Evolutionary conservation across 2,113 vertebrate genomes (phyloP).

Genomic region (Gallinago media): DNA sequence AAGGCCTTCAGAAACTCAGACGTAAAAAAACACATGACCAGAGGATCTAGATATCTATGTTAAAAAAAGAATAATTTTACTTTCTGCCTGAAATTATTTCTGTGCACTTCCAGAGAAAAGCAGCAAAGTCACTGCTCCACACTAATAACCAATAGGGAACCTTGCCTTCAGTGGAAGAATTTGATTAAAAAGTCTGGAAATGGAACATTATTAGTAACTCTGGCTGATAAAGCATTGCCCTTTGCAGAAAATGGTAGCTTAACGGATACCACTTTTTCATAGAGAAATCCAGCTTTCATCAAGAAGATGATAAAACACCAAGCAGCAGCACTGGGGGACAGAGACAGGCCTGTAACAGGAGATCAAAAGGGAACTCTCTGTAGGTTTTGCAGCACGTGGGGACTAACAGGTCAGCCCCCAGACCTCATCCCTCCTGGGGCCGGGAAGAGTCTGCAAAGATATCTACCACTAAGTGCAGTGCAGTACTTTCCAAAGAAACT

Average conservation of each 20-base stretch:
- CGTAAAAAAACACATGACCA: background rate
- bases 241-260: conserved; percentile 46
- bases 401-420: background rate
- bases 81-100: background rate
- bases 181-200: conserved; percentile 51
- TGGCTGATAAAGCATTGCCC: conserved; percentile 39
- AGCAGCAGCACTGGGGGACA: background rate
- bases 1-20: background rate
- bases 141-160: conserved; percentile 24
- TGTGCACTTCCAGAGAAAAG: background rate
- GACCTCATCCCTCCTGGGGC: background rate
- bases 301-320: background rate
- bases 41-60: background rate
- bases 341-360: background rate
- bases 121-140: background rate
- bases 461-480: background rate
- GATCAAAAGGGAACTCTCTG: background rate
- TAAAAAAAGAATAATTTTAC: background rate
- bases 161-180: conserved; percentile 5
- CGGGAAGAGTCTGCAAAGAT: background rate
- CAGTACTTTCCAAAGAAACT: background rate
- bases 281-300: conserved; percentile 40
- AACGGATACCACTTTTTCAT: conserved; percentile 16
- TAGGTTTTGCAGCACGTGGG: background rate
- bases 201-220: conserved; percentile 47